phyloP scores from a whole-genome alignment of 1,140 invertebrate species.

The Drosophila athabasca region DNA sequence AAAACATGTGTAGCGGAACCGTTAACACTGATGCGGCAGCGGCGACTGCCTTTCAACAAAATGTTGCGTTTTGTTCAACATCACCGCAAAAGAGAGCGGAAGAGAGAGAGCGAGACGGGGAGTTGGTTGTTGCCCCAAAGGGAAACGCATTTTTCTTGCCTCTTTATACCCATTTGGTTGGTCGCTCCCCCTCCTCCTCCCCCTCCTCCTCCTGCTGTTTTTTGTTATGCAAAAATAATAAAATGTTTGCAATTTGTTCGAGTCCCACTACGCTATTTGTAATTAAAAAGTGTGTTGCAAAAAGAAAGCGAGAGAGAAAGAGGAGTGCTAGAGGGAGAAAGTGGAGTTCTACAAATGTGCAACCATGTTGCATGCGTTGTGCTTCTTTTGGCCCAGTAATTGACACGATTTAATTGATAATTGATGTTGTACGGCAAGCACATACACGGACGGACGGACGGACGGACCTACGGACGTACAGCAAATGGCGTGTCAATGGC shows the following conservation, averaged over 20 bases:
- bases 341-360: constrained; percentile 27
- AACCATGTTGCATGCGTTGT: constrained; percentile 1
- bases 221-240: constrained; percentile 52
- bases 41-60: constrained; percentile 31
- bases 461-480: background rate
- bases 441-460: background rate
- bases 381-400: constrained; percentile 19
- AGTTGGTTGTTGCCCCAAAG: background rate
- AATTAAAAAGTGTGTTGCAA: constrained; percentile 48
- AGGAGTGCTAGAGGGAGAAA: no score
- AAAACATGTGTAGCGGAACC: constrained; percentile 40
- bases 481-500: constrained; percentile 17
- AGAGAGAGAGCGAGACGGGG: constrained; percentile 1
- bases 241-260: constrained; percentile 54
- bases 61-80: constrained; percentile 65
- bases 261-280: constrained; percentile 34
- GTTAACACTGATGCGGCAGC: constrained; percentile 57
- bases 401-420: constrained; percentile 45
- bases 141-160: constrained; percentile 38
- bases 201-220: background rate
- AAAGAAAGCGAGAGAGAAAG: no score
- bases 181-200: background rate
- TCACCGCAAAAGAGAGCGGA: constrained; percentile 19
- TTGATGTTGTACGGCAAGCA: constrained; percentile 16
- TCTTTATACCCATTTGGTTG: background rate